These are phyloP conservation scores for Procambarus clarkii DNA, from an alignment of 1,140 invertebrate genomes.

Conservation along the genomic window DNA sequence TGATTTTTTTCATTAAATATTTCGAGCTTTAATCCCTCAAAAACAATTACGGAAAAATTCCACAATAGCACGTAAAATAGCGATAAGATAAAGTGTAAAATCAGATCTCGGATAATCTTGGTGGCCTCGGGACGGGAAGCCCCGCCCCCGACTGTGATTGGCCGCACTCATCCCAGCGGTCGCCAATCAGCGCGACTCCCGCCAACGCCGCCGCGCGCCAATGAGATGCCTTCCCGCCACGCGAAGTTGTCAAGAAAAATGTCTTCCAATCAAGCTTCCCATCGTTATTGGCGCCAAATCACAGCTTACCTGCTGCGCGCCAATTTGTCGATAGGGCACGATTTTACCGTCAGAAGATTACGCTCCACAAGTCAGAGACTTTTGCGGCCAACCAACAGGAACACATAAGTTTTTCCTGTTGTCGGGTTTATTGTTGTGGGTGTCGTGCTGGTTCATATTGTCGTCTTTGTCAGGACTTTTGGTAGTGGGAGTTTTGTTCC, in stretches of 20 bases:
- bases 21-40: background rate
- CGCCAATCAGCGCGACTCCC: slow-evolving; percentile 56
- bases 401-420: background rate
- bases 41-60: slow-evolving; percentile 24
- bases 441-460: background rate
- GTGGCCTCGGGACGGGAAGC: slow-evolving; percentile 19
- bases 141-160: slow-evolving; percentile 36
- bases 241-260: slow-evolving; percentile 56
- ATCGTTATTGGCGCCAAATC: slow-evolving; percentile 70
- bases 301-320: slow-evolving; percentile 65
- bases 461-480: background rate
- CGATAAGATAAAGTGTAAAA: slow-evolving; percentile 12
- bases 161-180: slow-evolving; percentile 32
- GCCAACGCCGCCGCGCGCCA: slow-evolving; percentile 65
- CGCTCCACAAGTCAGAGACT: slow-evolving; percentile 33
- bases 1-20: background rate
- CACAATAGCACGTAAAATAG: slow-evolving; percentile 30
- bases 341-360: slow-evolving; percentile 58
- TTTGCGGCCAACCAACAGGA: background rate
- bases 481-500: background rate
- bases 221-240: slow-evolving; percentile 43
- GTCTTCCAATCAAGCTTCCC: slow-evolving; percentile 68
- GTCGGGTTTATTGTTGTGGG: background rate
- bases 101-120: slow-evolving; percentile 16
- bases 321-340: slow-evolving; percentile 67